Evolutionary conservation across 1,140 invertebrate species (phyloP).

Genomic region (Ips typographus): DNA sequence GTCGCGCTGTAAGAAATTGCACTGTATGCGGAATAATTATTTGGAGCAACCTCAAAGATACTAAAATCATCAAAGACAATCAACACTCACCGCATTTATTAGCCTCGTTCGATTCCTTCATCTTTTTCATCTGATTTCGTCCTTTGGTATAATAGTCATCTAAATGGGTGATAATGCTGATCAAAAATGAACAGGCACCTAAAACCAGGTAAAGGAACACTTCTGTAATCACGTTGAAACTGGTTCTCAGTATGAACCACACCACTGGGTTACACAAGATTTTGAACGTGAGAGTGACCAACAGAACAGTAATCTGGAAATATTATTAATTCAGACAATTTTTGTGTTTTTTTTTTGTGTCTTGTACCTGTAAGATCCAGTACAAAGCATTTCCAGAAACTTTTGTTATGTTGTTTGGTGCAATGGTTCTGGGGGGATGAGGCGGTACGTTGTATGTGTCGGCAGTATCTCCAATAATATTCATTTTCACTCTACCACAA

Average conservation of each 20-base stretch:
- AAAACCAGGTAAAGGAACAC: slow-evolving; percentile 26
- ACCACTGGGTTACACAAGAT: slow-evolving; percentile 18
- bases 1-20: too few species aligned
- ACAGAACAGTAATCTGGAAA: slow-evolving; percentile 9
- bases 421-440: not conserved
- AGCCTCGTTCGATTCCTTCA: not conserved
- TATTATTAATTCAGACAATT: not conserved
- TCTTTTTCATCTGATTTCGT: slow-evolving; percentile 10
- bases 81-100: not conserved
- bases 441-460: not conserved
- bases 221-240: slow-evolving; percentile 18
- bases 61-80: not conserved
- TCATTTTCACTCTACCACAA: too few species aligned
- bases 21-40: too few species aligned
- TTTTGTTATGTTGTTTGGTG: not conserved
- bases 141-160: slow-evolving; percentile 26
- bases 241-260: slow-evolving; percentile 21
- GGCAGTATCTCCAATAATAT: not conserved
- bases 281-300: slow-evolving; percentile 7
- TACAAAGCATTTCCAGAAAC: slow-evolving; percentile 7
- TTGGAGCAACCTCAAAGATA: not conserved
- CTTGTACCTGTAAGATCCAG: slow-evolving; percentile 11
- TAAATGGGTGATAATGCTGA: slow-evolving; percentile 16
- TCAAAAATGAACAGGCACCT: slow-evolving; percentile 19
- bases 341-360: not conserved